phyloP scores from a whole-genome alignment of 2,888 invertebrate genomes.

The Athalia rosae region DNA sequence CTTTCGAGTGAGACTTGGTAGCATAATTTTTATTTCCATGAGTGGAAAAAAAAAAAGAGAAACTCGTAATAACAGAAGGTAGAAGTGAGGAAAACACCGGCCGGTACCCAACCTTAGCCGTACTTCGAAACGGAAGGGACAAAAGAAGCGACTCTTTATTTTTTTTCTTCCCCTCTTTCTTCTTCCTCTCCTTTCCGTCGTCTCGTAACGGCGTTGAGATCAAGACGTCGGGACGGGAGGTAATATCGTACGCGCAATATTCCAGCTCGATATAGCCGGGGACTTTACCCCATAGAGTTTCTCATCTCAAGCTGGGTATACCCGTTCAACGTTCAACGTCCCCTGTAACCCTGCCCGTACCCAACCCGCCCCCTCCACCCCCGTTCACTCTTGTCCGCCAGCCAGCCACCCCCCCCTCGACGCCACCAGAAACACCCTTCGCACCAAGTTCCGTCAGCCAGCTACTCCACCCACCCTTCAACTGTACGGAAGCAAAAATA shows the following conservation, averaged over 20 bases:
- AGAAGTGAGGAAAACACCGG: too few relatives aligned
- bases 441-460: constrained; percentile 5
- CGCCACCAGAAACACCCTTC: constrained; percentile 4
- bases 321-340: neutral
- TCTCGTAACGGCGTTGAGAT: constrained; percentile 25
- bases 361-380: neutral
- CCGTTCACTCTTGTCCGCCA: constrained; percentile 24
- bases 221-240: constrained; percentile 35
- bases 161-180: constrained; percentile 5
- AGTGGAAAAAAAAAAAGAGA: neutral
- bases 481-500: constrained; percentile 56
- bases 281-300: constrained; percentile 44
- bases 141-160: neutral
- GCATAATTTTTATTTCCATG: too few relatives aligned
- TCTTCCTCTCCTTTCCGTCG: neutral
- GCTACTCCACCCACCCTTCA: constrained; percentile 45
- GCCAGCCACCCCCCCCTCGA: constrained; percentile 13
- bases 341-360: neutral
- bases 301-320: constrained; percentile 45
- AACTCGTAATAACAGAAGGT: neutral
- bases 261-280: constrained; percentile 27
- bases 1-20: too few relatives aligned
- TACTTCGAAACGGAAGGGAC: neutral
- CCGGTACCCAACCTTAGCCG: too few relatives aligned
- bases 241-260: constrained; percentile 42